These are phyloP conservation scores for Caenorhabditis afra DNA, from an alignment of 2,888 invertebrate species.

Conservation along the genomic window DNA sequence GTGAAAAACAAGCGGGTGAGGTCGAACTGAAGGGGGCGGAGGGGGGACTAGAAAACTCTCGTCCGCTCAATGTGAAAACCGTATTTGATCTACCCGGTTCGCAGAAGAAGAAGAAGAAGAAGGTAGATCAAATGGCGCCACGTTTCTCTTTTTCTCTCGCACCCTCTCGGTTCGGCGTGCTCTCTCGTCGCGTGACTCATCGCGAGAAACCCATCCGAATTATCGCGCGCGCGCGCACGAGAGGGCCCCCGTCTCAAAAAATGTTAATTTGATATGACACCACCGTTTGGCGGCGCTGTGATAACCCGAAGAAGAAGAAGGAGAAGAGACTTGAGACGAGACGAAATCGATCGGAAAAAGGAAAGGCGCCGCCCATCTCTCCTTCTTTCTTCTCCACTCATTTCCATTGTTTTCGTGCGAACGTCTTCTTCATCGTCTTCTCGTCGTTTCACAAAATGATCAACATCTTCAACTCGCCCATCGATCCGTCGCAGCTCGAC, in stretches of 20 bases:
- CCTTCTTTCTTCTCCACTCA: slow-evolving; percentile 6
- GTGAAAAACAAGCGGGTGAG: too few species aligned
- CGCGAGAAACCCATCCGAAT: slow-evolving; percentile 7
- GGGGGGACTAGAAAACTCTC: neutral
- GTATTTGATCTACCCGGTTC: too few species aligned
- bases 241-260: slow-evolving; percentile 32
- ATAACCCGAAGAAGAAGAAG: slow-evolving; percentile 15
- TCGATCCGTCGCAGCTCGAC: slow-evolving; percentile 62
- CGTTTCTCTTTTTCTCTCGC: slow-evolving; percentile 14
- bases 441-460: slow-evolving; percentile 50
- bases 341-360: neutral
- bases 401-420: slow-evolving; percentile 25
- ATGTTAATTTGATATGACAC: slow-evolving; percentile 57
- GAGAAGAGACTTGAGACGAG: slow-evolving; percentile 14
- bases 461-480: slow-evolving; percentile 68
- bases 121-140: slow-evolving; percentile 36
- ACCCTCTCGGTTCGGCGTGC: slow-evolving; percentile 1
- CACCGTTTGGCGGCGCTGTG: slow-evolving; percentile 19
- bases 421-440: slow-evolving; percentile 1
- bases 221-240: too few species aligned
- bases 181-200: slow-evolving; percentile 38
- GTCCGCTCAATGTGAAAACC: too few species aligned
- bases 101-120: too few species aligned
- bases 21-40: too few species aligned
- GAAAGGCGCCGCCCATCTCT: slow-evolving; percentile 9